phyloP scores from a whole-genome alignment of 2,113 vertebrate species.

The Ochotona curzoniae region DNA sequence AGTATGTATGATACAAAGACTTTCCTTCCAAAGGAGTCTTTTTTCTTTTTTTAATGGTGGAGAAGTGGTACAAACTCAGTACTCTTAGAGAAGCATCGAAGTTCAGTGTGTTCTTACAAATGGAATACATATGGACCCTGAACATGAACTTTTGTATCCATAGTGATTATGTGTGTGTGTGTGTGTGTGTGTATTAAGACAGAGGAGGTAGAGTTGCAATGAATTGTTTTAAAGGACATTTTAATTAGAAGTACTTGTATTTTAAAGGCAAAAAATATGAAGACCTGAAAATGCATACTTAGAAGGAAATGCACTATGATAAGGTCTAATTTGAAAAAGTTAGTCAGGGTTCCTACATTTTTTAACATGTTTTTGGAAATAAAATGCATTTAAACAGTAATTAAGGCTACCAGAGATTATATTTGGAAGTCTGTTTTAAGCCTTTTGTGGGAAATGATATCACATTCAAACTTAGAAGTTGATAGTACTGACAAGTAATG shows the following conservation, averaged over 20 bases:
- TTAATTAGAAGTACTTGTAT: conserved; percentile 6
- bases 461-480: not conserved
- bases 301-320: conserved; percentile 13
- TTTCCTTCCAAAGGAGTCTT: conserved; percentile 34
- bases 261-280: not conserved
- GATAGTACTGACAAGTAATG: not conserved
- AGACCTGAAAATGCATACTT: not conserved
- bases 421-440: conserved; percentile 2
- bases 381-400: not conserved
- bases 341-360: not conserved
- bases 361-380: conserved; percentile 6
- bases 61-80: not conserved
- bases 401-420: not conserved
- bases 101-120: not conserved
- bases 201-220: not conserved
- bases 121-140: not conserved
- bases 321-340: not conserved
- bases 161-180: not conserved
- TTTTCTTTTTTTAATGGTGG: no score
- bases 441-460: not conserved
- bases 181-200: not conserved
- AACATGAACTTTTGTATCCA: not conserved
- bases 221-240: not conserved
- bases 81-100: not conserved
- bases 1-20: conserved; percentile 3